These are phyloP conservation scores for Entomyzon cyanotis DNA, from an alignment of 2,113 vertebrate genomes.

Conservation along the genomic window DNA sequence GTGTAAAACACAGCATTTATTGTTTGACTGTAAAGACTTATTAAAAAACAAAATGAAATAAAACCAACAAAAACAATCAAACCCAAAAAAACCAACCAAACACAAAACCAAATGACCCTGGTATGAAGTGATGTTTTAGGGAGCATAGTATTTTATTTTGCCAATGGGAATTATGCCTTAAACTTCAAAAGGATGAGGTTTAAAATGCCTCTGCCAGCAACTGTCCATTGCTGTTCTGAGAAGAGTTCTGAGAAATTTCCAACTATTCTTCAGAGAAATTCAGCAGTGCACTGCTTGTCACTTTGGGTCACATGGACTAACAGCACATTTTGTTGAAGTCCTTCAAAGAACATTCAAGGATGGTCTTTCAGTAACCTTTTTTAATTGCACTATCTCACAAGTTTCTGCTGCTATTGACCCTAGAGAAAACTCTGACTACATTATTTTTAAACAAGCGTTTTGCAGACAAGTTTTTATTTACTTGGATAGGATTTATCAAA, in stretches of 20 bases:
- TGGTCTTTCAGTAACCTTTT: background rate
- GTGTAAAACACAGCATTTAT: background rate
- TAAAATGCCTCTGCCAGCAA: background rate
- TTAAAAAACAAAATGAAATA: background rate
- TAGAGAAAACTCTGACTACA: background rate
- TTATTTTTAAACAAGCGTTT: slow-evolving; percentile 15
- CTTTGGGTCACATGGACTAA: background rate
- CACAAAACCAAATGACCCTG: background rate
- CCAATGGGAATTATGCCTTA: background rate
- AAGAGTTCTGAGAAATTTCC: background rate
- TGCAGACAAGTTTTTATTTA: background rate
- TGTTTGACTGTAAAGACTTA: background rate
- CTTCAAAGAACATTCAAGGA: background rate
- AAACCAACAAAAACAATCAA: background rate
- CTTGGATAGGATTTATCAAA: background rate
- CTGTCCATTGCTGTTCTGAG: background rate
- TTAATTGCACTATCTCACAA: background rate
- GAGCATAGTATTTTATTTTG: background rate
- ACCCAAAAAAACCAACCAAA: background rate
- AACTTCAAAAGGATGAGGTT: background rate
- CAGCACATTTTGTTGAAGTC: background rate
- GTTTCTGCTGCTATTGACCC: background rate
- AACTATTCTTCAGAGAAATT: background rate
- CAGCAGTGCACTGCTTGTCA: background rate
- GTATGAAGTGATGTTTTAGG: background rate